A percentile compares a stretch with the other conserved stretches of the same genome.
Conservation (phyloP, 2,113 vertebrate genomes). For the Corvus hawaiiensis region DNA sequence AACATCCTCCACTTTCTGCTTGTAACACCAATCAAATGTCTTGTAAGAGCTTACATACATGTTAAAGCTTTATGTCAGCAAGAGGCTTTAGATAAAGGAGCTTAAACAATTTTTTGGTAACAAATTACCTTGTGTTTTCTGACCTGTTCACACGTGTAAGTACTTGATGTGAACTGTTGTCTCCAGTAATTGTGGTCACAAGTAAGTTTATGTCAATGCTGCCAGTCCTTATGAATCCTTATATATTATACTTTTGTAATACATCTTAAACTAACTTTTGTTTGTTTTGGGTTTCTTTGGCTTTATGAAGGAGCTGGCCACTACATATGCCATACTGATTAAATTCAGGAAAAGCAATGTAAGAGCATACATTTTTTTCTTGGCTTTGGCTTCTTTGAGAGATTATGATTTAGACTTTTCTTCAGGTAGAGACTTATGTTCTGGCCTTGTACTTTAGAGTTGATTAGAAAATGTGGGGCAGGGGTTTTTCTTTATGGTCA, state of each 20-base stretch:
- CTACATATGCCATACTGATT: not conserved
- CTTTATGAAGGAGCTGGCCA: not conserved
- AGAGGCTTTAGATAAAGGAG: not conserved
- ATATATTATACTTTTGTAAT: not conserved
- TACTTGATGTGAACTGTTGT: not conserved
- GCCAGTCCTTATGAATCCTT: not conserved
- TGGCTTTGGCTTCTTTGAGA: not conserved
- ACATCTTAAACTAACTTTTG: not conserved
- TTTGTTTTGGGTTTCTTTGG: not conserved
- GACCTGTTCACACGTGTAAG: not conserved
- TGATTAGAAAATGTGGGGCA: not conserved
- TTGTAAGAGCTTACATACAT: not conserved
- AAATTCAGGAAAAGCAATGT: not conserved
- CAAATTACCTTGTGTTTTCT: not conserved
- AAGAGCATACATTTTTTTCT: not conserved
- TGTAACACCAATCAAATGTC: not conserved
- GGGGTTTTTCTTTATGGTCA: not conserved
- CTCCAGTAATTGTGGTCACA: not conserved
- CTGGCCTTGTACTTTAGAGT: not conserved
- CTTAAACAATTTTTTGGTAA: not conserved
- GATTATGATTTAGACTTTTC: not conserved
- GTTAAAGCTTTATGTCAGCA: not conserved
- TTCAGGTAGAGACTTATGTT: not conserved
- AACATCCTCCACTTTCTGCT: not conserved
- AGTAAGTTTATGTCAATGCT: not conserved